These are phyloP conservation scores for Palythoa heliodiscus DNA, from an alignment of 92 coral and sea anemone species.

Conservation along the genomic window DNA sequence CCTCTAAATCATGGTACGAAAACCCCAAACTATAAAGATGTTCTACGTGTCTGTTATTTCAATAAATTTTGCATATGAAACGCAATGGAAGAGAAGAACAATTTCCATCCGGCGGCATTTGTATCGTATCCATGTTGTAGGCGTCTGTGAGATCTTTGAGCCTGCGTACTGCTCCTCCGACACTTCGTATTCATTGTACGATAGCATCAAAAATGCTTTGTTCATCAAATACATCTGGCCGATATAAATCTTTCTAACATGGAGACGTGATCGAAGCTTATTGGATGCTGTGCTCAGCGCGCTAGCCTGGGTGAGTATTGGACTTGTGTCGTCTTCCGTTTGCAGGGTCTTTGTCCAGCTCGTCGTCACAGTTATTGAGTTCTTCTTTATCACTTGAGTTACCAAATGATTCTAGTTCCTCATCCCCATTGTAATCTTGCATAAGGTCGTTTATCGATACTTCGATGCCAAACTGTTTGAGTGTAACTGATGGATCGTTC, in stretches of 20 bases:
- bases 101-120: conserved; percentile 9
- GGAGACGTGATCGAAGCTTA: not conserved
- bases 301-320: conserved; percentile 5
- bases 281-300: conserved; percentile 14
- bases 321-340: conserved; percentile 11
- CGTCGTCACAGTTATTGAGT: not conserved
- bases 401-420: not conserved
- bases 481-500: not conserved
- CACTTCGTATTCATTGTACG: not conserved
- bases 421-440: not conserved
- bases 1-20: not conserved
- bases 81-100: conserved; percentile 9
- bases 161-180: conserved; percentile 7
- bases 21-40: conserved; percentile 12
- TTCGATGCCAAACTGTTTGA: too few species aligned
- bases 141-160: conserved; percentile 5
- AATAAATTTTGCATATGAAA: not conserved
- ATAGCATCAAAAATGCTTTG: too few species aligned
- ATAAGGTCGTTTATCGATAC: conserved; percentile 14
- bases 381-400: conserved; percentile 8
- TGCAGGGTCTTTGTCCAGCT: not conserved
- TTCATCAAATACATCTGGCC: not conserved
- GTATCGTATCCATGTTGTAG: conserved; percentile 10
- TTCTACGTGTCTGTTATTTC: not conserved
- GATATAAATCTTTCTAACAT: not conserved